Conservation (phyloP, 2,888 invertebrate genomes). For the Perizoma affinitatum region DNA sequence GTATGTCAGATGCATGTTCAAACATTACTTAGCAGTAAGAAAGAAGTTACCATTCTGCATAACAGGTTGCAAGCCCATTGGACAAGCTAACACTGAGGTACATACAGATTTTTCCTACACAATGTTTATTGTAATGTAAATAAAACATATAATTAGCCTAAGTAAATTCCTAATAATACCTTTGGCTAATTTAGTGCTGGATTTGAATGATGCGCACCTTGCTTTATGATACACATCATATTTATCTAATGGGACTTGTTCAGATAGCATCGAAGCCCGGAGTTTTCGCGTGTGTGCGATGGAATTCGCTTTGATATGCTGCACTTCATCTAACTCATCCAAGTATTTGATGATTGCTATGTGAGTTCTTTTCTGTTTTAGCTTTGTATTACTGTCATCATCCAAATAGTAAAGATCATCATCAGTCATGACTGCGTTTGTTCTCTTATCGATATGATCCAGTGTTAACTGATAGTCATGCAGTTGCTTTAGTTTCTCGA, state of each 20-base stretch:
- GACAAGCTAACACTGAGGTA: no score
- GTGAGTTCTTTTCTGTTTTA: slow-evolving; percentile 71
- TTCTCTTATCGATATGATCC: slow-evolving; percentile 65
- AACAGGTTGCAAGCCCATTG: no score
- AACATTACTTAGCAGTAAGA: no score
- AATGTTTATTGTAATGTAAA: no score
- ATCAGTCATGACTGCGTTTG: slow-evolving; percentile 13
- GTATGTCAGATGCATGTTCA: no score
- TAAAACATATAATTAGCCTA: no score
- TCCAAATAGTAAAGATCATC: slow-evolving; percentile 64
- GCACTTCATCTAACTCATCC: slow-evolving; percentile 83
- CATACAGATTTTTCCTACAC: no score
- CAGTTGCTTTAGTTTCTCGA: slow-evolving; percentile 89
- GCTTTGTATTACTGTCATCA: slow-evolving; percentile 79
- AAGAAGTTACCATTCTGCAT: no score
- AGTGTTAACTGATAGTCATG: slow-evolving; percentile 88
- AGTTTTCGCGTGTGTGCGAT: slow-evolving; percentile 84
- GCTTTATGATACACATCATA: slow-evolving; percentile 93
- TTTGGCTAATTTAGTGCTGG: slow-evolving; percentile 71
- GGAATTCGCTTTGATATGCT: slow-evolving; percentile 80
- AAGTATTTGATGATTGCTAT: slow-evolving; percentile 81
- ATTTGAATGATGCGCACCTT: slow-evolving; percentile 88
- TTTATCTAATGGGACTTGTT: slow-evolving; percentile 80
- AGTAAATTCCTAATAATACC: slow-evolving; percentile 56
- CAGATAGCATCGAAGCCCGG: slow-evolving; percentile 83